A percentile compares a stretch with the other conserved stretches of the same genome.
Conservation (phyloP, 1,140 invertebrate species). For the Nasonia giraulti region DNA sequence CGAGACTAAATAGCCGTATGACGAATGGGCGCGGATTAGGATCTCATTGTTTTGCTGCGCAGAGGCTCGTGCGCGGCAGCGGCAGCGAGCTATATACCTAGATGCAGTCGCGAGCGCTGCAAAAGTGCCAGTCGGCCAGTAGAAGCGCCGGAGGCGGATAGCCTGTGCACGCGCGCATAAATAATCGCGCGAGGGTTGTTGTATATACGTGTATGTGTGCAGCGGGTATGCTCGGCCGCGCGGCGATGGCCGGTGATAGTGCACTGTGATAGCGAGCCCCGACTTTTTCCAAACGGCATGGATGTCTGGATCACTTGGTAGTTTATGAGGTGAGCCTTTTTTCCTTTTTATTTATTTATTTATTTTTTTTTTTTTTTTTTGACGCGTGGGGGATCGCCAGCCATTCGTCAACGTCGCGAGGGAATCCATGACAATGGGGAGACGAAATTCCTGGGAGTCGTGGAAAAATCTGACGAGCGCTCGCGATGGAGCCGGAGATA, state of each 20-base stretch:
- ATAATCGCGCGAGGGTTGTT: background rate
- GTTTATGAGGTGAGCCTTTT: slow-evolving; percentile 22
- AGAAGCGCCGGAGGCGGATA: slow-evolving; percentile 7
- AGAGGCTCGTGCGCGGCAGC: background rate
- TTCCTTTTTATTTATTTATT: background rate
- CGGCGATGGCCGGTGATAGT: background rate
- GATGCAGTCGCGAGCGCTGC: background rate
- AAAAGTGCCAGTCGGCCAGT: background rate
- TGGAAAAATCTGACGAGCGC: background rate
- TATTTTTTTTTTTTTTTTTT: background rate
- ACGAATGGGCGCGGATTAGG: slow-evolving; percentile 37
- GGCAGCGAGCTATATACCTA: background rate
- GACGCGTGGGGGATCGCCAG: no score
- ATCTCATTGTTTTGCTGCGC: slow-evolving; percentile 42
- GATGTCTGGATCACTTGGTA: background rate
- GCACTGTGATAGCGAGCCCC: no score
- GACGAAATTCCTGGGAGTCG: background rate
- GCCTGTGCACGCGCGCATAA: background rate
- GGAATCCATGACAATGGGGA: background rate
- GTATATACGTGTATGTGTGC: no score
- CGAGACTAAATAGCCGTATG: slow-evolving; percentile 28
- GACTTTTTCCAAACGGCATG: no score
- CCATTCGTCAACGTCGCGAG: background rate
- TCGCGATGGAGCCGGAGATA: background rate
- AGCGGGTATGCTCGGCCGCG: no score